Conservation (phyloP, 2,113 vertebrate genomes). For the Stomatorhinus ivindoensis region DNA sequence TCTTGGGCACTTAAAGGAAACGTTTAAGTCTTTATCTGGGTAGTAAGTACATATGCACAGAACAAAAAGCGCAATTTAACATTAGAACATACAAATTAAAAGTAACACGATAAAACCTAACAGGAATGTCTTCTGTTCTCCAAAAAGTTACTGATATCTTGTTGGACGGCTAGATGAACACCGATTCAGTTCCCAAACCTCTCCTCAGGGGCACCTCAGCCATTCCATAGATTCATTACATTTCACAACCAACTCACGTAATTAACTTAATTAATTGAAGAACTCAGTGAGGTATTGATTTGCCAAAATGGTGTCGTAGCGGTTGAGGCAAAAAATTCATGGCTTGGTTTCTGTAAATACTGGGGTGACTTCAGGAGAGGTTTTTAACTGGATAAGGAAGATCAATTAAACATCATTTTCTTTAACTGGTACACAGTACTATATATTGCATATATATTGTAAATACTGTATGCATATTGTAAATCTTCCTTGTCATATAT, state of each 20-base stretch:
- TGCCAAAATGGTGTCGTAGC: not conserved
- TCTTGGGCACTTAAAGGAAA: not conserved
- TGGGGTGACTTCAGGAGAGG: not conserved
- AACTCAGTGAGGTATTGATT: not conserved
- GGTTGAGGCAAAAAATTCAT: not conserved
- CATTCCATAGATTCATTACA: not conserved
- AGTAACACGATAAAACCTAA: not conserved
- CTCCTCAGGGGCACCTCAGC: not conserved
- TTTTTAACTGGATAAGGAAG: not conserved
- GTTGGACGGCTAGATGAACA: not conserved
- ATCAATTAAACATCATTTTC: not conserved
- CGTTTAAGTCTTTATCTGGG: not conserved
- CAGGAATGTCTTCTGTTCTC: not conserved
- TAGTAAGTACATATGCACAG: not conserved
- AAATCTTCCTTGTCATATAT: not conserved
- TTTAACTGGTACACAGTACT: not conserved
- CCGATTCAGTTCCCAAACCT: not conserved
- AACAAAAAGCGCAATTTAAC: not conserved
- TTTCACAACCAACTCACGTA: not conserved
- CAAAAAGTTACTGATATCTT: not conserved
- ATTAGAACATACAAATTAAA: not conserved
- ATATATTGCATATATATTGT: not conserved
- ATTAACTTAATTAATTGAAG: not conserved
- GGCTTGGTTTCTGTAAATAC: not conserved
- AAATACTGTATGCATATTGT: not conserved